Conservation (phyloP, 1,140 invertebrate species). For the Eurytemora carolleeae region DNA sequence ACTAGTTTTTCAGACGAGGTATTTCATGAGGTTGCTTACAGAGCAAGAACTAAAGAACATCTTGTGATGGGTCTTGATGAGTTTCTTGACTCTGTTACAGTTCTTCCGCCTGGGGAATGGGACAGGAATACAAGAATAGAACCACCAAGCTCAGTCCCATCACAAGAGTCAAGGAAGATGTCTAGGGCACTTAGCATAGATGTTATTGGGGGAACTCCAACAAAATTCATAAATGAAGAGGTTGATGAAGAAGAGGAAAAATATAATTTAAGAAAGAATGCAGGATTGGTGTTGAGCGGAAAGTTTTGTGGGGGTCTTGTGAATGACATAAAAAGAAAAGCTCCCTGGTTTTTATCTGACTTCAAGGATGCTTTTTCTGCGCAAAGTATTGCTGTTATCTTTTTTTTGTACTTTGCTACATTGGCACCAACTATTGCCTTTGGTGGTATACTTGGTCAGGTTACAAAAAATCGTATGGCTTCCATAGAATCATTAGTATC, state of each 20-base stretch:
- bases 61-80: slow-evolving; percentile 26
- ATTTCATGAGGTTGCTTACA: slow-evolving; percentile 25
- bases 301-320: slow-evolving; percentile 25
- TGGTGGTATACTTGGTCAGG: slow-evolving; percentile 27
- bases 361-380: slow-evolving; percentile 23
- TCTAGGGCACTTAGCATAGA: background rate
- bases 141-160: slow-evolving; percentile 21
- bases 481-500: slow-evolving; percentile 26
- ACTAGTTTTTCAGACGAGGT: slow-evolving; percentile 25
- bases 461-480: slow-evolving; percentile 23
- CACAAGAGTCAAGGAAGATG: slow-evolving; percentile 17
- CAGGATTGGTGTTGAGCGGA: slow-evolving; percentile 18
- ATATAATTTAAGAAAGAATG: slow-evolving; percentile 21
- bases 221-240: slow-evolving; percentile 16
- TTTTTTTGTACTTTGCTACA: slow-evolving; percentile 29
- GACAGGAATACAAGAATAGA: slow-evolving; percentile 25
- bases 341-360: slow-evolving; percentile 19
- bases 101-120: slow-evolving; percentile 29
- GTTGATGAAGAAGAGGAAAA: slow-evolving; percentile 24
- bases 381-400: slow-evolving; percentile 26
- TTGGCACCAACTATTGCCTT: slow-evolving; percentile 30
- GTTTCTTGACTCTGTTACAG: slow-evolving; percentile 25
- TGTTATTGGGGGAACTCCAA: background rate
- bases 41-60: slow-evolving; percentile 21
- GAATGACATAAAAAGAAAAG: slow-evolving; percentile 25